Base-by-base conservation (phyloP, 2,888 invertebrate genomes). In the Oscheius sp. region DNA sequence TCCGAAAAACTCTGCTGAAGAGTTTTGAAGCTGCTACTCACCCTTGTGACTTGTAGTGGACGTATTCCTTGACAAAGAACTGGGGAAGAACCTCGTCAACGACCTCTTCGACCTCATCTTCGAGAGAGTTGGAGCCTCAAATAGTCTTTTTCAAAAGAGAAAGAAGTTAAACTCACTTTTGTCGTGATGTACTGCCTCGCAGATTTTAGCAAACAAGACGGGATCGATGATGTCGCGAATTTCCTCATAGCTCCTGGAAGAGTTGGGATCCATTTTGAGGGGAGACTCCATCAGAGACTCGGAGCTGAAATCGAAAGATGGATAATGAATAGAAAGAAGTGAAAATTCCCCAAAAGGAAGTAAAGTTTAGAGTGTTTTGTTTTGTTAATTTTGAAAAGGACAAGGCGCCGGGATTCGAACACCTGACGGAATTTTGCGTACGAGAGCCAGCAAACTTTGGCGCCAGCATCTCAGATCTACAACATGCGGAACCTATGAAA, bases 61-160 rank as follows among this genome's bases (percentile, higher is more conserved):
- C 57, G 5, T 47, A 21, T 51, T 73, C 73, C 11, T 73, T 59
- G 29, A 63, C 55, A 29, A 63, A 59, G 21, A 73, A 73, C n/a
- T 73, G 51, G 11, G 53, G n/a, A 21, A 73, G 32, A 53, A 73
- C 50, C 32, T 63, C 73, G 32, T 73, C 59, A n/a, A 73, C 29
- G 4, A 68, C 68, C 37, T 68, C 68, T 68, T 68, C 68, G n/a
- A 68, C 55, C 37, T 68, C 68, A 29, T 68, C 68, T 63, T 73
- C 63, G 35, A 73, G n/a, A 21, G 73, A 37, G 51, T 58, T 50
- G 5, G 62, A n/a, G 35, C 65, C 73, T 73, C 32, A 47, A 73
- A 53, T 3, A 10, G 3, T 10, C 42, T n/a, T 4, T 35, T 48
- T 35, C 2, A 35, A 68, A 35, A 55, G 13, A 4, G 55, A 68